Conservation (phyloP, 92 coral and sea anemone genomes). For the Porites divaricata region DNA sequence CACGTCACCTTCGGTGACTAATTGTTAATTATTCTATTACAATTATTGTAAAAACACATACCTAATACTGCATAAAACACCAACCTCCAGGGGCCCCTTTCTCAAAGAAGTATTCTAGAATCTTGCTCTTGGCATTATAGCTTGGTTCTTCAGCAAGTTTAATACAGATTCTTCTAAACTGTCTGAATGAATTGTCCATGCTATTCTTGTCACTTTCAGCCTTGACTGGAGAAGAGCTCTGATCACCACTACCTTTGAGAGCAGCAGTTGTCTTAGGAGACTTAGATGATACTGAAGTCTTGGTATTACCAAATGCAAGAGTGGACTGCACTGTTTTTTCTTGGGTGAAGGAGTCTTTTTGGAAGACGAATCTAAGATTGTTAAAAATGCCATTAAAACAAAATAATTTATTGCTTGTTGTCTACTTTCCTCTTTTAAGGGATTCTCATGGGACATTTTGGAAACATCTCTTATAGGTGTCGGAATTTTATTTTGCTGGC, state of each 20-base stretch:
- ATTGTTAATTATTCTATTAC: no score
- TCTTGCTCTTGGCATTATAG: conserved; percentile 91
- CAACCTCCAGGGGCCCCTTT: conserved; percentile 72
- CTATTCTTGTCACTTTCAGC: conserved; percentile 19
- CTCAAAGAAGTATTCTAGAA: conserved; percentile 70
- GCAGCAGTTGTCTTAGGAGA: conserved; percentile 12
- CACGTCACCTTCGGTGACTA: no score
- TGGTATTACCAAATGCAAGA: conserved; percentile 28
- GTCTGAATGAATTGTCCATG: conserved; percentile 79
- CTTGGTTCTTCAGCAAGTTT: conserved; percentile 95
- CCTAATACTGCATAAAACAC: not conserved
- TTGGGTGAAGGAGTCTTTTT: conserved; percentile 24
- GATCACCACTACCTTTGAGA: not conserved
- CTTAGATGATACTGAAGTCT: conserved; percentile 13
- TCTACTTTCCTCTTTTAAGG: no score
- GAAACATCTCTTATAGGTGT: no score
- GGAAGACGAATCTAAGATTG: conserved; percentile 7
- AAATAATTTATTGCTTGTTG: no score
- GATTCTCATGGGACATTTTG: no score
- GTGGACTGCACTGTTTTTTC: conserved; percentile 37
- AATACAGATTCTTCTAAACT: conserved; percentile 83
- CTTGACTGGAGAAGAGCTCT: conserved; percentile 30
- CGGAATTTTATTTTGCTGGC: no score
- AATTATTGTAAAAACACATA: no score
- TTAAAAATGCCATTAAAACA: not conserved